Conservation (phyloP, 2,888 invertebrate genomes). For the Balanococcus diminutus region DNA sequence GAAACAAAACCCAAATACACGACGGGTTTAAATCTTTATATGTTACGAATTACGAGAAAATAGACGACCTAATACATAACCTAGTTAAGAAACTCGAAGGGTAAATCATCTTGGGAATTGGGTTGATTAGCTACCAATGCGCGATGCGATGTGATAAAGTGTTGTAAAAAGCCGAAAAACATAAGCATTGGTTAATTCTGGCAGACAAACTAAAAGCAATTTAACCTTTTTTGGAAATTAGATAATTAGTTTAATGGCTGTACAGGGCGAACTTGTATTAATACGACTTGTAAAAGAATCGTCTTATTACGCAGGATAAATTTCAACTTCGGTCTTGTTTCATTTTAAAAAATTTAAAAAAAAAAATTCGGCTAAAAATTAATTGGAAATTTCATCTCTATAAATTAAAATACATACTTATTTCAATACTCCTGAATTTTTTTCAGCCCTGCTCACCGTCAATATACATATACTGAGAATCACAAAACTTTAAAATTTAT, state of each 20-base stretch:
- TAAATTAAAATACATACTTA: too few species aligned
- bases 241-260: background rate
- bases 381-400: too few species aligned
- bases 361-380: too few species aligned
- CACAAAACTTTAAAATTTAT: too few species aligned
- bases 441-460: too few species aligned
- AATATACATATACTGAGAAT: too few species aligned
- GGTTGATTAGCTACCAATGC: background rate
- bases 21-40: background rate
- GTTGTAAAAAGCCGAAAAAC: slow-evolving; percentile 33
- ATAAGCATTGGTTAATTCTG: slow-evolving; percentile 25
- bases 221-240: background rate
- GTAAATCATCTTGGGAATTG: slow-evolving; percentile 10
- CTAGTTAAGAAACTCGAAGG: background rate
- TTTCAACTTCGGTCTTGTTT: too few species aligned
- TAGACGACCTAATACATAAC: slow-evolving; percentile 12
- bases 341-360: too few species aligned
- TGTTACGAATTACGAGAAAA: background rate
- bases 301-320: too few species aligned
- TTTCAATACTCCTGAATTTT: too few species aligned
- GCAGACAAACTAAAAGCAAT: background rate
- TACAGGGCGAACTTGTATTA: background rate
- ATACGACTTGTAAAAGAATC: too few species aligned
- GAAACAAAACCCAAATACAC: background rate
- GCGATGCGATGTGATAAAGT: slow-evolving; percentile 18